Evolutionary conservation across 2,113 vertebrate genomes (phyloP), one percentile per base, ranked within the genome.

Genomic region (Peromyscus californicus): DNA sequence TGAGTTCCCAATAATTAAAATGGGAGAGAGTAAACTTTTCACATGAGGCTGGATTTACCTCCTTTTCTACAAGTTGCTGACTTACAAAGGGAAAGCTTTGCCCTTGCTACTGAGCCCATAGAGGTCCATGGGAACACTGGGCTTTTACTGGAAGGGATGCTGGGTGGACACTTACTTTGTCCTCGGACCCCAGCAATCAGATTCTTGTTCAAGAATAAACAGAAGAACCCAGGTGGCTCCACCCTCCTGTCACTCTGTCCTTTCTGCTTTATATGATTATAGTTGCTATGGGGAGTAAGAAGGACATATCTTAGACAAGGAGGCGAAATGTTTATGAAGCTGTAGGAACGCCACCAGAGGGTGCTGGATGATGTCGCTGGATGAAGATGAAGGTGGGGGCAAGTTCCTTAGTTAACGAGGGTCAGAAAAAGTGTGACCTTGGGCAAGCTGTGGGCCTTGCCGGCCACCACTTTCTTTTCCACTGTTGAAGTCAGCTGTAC

Each of bases 161-260:
- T 59, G 54, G 59, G 19, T 6, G 5, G 48, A 69, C 72, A 29
- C 82, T 96, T 89, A 24, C 48, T 70, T 42, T 88, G n/a, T 88
- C 67, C 15, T 78, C 24, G 92, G 94, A 93, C 85, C 61, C 70
- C 85, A 76, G n/a, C 59, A 69, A 78, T 76, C 92, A 91, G 79
- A 82, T 95, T 97, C 75, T 96, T 70, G 89, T 95, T 96, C 59
- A 82, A 83, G 72, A 90, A 67, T 2, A 39, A 69, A 76, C 82
- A 69, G 29, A 80, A 33, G 69, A 51, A 89, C n/a, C 75, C 42
- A 59, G 78, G 31, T 67, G n/a, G 54, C 51, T 89, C 11, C 29
- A 72, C 83, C 33, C n/a, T 92, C 16, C n/a, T 90, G 36, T 95
- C 78, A 61, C 91, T 65, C 24, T 13, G 1, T 2, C 33, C 36